phyloP scores from a whole-genome alignment of 2,888 invertebrate species.

The Helleia helle region DNA sequence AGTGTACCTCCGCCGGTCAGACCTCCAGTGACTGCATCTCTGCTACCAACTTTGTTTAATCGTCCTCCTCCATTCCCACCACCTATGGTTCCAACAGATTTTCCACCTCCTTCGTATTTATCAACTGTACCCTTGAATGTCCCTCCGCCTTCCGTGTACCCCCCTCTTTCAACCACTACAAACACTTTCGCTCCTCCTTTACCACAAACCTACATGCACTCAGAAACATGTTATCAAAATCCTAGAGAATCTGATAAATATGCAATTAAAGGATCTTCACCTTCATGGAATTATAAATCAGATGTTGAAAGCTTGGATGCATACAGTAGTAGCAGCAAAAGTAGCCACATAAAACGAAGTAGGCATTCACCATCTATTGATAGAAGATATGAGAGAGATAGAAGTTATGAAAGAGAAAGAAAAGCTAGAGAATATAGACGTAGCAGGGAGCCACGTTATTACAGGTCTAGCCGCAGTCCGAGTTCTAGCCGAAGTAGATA shows the following conservation, averaged over 20 bases:
- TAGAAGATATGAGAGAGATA: conserved; percentile 25
- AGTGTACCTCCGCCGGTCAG: conserved; percentile 22
- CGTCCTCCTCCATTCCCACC: conserved; percentile 29
- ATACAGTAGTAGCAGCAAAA: background rate
- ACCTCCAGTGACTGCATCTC: conserved; percentile 18
- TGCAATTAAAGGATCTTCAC: background rate
- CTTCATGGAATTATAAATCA: background rate
- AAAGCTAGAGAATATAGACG: conserved; percentile 24
- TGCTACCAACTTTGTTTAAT: conserved; percentile 28
- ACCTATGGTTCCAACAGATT: conserved; percentile 22
- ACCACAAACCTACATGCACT: conserved; percentile 20
- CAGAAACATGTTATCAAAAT: conserved; percentile 14
- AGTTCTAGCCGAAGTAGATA: conserved; percentile 26
- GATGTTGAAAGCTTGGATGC: background rate
- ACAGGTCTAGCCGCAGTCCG: conserved; percentile 33
- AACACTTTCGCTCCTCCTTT: conserved; percentile 20
- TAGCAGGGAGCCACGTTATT: conserved; percentile 22
- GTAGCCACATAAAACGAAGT: background rate
- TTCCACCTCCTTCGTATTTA: conserved; percentile 28
- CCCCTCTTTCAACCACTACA: conserved; percentile 16
- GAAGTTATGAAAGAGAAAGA: conserved; percentile 26
- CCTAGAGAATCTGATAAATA: background rate
- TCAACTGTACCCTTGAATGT: conserved; percentile 18
- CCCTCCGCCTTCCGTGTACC: conserved; percentile 14
- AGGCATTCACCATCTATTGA: conserved; percentile 27